Evolutionary conservation across 2,888 invertebrate species (phyloP).

Genomic region (Slavum lentiscoides): DNA sequence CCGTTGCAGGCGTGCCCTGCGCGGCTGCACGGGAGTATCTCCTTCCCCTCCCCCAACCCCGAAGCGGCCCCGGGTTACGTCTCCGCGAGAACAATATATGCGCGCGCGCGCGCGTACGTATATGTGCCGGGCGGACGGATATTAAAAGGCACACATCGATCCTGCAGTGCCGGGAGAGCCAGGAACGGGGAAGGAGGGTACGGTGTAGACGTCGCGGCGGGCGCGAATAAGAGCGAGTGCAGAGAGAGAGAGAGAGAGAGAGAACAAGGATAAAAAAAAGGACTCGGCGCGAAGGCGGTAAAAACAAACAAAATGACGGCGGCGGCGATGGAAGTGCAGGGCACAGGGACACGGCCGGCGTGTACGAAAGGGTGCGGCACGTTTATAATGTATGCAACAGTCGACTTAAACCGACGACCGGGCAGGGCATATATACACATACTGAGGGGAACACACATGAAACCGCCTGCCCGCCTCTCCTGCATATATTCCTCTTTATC

Average conservation of each 20-base stretch:
- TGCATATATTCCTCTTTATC: slow-evolving; percentile 7
- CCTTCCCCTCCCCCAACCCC: not conserved
- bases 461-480: slow-evolving; percentile 10
- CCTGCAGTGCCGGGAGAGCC: not conserved
- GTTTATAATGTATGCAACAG: slow-evolving; percentile 50
- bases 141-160: slow-evolving; percentile 53
- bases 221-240: slow-evolving; percentile 25
- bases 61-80: slow-evolving; percentile 13
- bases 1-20: slow-evolving; percentile 19
- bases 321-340: slow-evolving; percentile 55
- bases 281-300: slow-evolving; percentile 50
- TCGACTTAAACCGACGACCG: slow-evolving; percentile 47
- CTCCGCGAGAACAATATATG: slow-evolving; percentile 40
- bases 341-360: slow-evolving; percentile 59
- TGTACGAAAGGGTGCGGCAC: slow-evolving; percentile 47
- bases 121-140: slow-evolving; percentile 35
- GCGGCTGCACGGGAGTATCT: too few relatives aligned
- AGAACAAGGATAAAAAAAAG: slow-evolving; percentile 55
- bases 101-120: too few relatives aligned
- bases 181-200: too few relatives aligned
- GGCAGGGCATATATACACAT: not conserved
- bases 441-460: slow-evolving; percentile 21
- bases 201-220: slow-evolving; percentile 36
- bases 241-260: slow-evolving; percentile 46
- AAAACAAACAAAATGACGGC: slow-evolving; percentile 54